Conservation (phyloP, 2,888 invertebrate species). For the Branchipolynoe longqiensis region DNA sequence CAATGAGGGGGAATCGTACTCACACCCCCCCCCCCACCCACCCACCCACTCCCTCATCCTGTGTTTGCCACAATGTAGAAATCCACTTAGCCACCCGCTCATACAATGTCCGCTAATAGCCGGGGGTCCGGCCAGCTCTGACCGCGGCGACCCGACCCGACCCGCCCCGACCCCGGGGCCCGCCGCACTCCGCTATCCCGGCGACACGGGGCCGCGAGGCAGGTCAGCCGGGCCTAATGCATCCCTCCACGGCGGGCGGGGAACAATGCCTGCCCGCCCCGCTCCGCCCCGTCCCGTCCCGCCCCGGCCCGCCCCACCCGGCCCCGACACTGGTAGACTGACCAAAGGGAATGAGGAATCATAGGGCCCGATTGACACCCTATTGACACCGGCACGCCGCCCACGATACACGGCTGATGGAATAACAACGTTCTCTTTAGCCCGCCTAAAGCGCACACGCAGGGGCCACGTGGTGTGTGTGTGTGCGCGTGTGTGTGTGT, state of each 20-base stretch:
- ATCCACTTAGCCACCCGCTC: slow-evolving; percentile 21
- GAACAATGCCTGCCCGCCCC: neutral
- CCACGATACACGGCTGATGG: neutral
- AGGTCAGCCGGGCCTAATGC: slow-evolving; percentile 33
- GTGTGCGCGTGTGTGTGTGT: neutral
- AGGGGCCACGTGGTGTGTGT: too few species aligned
- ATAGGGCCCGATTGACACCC: slow-evolving; percentile 15
- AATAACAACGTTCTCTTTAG: slow-evolving; percentile 37
- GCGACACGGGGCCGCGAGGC: neutral
- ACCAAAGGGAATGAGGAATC: slow-evolving; percentile 47
- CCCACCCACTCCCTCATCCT: neutral
- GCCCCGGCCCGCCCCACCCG: neutral
- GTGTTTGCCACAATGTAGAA: slow-evolving; percentile 12
- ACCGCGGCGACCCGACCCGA: neutral
- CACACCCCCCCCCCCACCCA: neutral
- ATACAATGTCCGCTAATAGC: slow-evolving; percentile 43
- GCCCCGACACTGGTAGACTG: neutral
- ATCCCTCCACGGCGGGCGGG: slow-evolving; percentile 9
- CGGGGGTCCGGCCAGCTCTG: neutral
- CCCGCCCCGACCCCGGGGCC: neutral
- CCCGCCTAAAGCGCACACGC: slow-evolving; percentile 13
- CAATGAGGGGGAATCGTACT: neutral
- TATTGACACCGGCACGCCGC: slow-evolving; percentile 5
- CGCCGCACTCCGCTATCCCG: neutral
- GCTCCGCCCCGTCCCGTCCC: neutral